A percentile compares a stretch with the other conserved stretches of the same genome.
Evolutionary conservation across 2,797 vertebrate species (phyloP).

Genomic region (Phrynocephalus vlangalii): DNA sequence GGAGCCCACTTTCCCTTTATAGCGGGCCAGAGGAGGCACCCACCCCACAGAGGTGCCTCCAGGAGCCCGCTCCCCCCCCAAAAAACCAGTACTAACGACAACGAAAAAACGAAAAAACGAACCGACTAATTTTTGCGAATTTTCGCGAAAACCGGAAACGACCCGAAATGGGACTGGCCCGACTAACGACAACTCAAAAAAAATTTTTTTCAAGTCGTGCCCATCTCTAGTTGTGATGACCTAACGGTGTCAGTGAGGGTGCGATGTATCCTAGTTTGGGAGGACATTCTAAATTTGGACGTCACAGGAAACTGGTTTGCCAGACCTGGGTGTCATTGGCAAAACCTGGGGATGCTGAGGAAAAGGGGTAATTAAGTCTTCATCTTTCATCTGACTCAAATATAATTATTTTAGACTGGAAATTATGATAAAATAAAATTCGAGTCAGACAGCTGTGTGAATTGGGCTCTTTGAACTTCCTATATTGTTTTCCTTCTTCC

Average conservation of each 20-base stretch:
- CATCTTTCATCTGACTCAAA: not conserved
- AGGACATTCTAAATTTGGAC: not conserved
- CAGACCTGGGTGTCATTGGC: not conserved
- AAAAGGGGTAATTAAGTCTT: not conserved
- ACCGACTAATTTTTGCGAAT: too few relatives aligned
- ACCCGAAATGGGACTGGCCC: too few relatives aligned
- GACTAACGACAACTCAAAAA: too few relatives aligned
- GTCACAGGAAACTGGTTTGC: not conserved
- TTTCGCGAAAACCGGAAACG: too few relatives aligned
- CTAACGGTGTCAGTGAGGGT: not conserved
- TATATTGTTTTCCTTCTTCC: too few relatives aligned
- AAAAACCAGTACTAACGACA: too few relatives aligned
- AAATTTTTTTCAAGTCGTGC: too few relatives aligned
- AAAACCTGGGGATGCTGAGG: not conserved
- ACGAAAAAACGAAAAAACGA: too few relatives aligned
- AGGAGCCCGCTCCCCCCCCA: too few relatives aligned
- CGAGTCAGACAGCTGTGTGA: not conserved
- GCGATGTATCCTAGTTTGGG: not conserved
- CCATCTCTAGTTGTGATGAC: not conserved
- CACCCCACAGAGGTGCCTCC: too few relatives aligned
- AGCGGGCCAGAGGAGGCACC: too few relatives aligned
- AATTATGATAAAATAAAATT: not conserved
- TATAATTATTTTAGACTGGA: not conserved
- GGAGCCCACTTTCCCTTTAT: too few relatives aligned
- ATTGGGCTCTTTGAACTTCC: not conserved